Base-by-base conservation (phyloP, 2,113 vertebrate species). In the Sialia sialis region DNA sequence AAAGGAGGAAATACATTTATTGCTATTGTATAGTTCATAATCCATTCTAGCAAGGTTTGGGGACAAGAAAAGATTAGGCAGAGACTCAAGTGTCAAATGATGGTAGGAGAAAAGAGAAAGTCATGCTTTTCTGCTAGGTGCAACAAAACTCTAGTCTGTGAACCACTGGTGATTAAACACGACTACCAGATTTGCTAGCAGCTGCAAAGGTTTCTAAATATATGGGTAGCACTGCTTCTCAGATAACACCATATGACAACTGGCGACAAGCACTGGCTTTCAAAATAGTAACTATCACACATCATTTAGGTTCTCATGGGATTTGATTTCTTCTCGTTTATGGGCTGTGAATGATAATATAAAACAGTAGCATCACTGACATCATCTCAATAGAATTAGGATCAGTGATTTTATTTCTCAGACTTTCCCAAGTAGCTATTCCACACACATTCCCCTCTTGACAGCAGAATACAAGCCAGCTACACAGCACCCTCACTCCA, bases 151-250 rank as follows among this genome's bases (percentile, higher is more conserved):
- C 30, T 25, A 10, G 34, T 54, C 70, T 79, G 34, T 77, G 83
- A 95, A 63, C 68, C 59, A 41, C 38, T 66, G 54, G 43, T 66
- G 51, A 83, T 94, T 87, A 66, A 89, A 94, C 87, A 58, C 46
- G 39, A 88, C 75, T 59, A 79, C 36, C 75, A 74, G 63, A 63
- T 94, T 72, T 93, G 36, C 72, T 66, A 63, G 81, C 91, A 94
- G 90, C 91, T 91, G 90, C 75, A 68, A 59, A 5, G 58, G 72
- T 90, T 94, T 85, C 95, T 94, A 97, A 93, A 94, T 95, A 94
- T 95, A 94, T 8, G 39, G 43, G 60, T 51, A 32, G 59, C 36
- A 25, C 38, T 21, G 59, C 91, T 83, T 83, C 93, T 96, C 85
- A 77, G 43, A 56, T 95, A 93, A 74, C 93, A 84, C 79, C 5